A percentile compares a stretch with the other conserved stretches of the same genome.
These are phyloP conservation scores for Pelodiscus sinensis DNA, from an alignment of 2,113 vertebrate species.

Conservation along the genomic window DNA sequence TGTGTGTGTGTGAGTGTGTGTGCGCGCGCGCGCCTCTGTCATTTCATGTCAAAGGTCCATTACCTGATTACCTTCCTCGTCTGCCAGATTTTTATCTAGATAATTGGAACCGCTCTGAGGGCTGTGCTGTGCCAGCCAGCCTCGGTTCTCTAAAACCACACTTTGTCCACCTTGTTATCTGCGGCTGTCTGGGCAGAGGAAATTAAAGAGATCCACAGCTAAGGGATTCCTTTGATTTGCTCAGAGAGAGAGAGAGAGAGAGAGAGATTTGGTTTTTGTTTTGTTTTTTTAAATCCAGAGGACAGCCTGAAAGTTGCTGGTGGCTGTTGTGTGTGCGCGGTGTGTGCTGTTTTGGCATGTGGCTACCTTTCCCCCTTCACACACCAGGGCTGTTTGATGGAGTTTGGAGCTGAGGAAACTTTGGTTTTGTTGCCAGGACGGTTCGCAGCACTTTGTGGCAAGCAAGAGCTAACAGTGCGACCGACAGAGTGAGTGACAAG, in stretches of 20 bases:
- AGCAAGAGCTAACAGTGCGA: conserved; percentile 77
- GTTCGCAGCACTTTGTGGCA: conserved; percentile 79
- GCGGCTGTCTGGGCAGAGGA: conserved; percentile 59
- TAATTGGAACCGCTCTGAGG: conserved; percentile 65
- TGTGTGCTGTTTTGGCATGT: conserved; percentile 53
- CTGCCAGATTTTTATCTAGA: conserved; percentile 69
- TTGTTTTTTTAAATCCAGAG: neutral
- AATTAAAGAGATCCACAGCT: conserved; percentile 14
- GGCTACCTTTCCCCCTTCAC: conserved; percentile 60
- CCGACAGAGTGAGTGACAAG: conserved; percentile 85
- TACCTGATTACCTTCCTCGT: conserved; percentile 70
- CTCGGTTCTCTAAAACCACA: conserved; percentile 45
- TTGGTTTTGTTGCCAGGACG: conserved; percentile 79
- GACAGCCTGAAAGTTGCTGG: conserved; percentile 21
- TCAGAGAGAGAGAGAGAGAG: rapidly evolving
- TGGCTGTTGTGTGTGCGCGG: neutral
- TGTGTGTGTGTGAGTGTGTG: neutral
- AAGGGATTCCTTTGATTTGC: neutral
- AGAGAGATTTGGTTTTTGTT: no score
- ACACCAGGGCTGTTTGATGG: conserved; percentile 67
- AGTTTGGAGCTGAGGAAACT: conserved; percentile 80
- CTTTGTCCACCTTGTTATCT: conserved; percentile 56
- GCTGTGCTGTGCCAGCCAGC: conserved; percentile 61
- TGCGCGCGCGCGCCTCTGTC: conserved; percentile 38
- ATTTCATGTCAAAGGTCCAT: conserved; percentile 65